Conservation (phyloP, 1,140 invertebrate genomes). For the Oscheius sp. region DNA sequence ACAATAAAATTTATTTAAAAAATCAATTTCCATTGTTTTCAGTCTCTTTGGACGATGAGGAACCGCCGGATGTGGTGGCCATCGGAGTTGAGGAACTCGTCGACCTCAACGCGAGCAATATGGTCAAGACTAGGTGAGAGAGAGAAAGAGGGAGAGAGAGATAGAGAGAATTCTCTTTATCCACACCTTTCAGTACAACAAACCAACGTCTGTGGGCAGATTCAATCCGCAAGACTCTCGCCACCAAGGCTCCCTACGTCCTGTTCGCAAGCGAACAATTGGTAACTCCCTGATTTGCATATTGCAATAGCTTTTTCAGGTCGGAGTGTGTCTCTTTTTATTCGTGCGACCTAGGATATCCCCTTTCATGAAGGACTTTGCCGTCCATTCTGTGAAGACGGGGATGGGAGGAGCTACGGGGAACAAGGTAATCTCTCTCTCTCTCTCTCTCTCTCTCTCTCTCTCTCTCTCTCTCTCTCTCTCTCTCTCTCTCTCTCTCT, state of each 20-base stretch:
- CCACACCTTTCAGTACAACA: slow-evolving; percentile 77
- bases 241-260: slow-evolving; percentile 74
- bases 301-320: too few relatives aligned
- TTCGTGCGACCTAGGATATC: slow-evolving; percentile 84
- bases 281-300: too few relatives aligned
- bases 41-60: slow-evolving; percentile 42
- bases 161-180: too few relatives aligned
- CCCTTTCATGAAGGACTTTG: slow-evolving; percentile 71
- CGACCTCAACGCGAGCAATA: slow-evolving; percentile 95
- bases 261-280: not conserved
- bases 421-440: too few relatives aligned
- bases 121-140: slow-evolving; percentile 79
- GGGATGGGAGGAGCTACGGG: slow-evolving; percentile 85
- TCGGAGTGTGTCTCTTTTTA: slow-evolving; percentile 93
- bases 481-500: too few relatives aligned
- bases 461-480: too few relatives aligned
- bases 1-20: too few relatives aligned
- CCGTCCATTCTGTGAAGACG: slow-evolving; percentile 86
- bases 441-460: not conserved
- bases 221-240: slow-evolving; percentile 80
- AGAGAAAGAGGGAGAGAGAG: too few relatives aligned
- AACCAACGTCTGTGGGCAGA: slow-evolving; percentile 94
- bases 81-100: slow-evolving; percentile 99
- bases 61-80: slow-evolving; percentile 73
- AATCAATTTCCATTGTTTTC: slow-evolving; percentile 3